phyloP scores from a whole-genome alignment of 2,113 vertebrate species.

The Forbesichthys agassizii region DNA sequence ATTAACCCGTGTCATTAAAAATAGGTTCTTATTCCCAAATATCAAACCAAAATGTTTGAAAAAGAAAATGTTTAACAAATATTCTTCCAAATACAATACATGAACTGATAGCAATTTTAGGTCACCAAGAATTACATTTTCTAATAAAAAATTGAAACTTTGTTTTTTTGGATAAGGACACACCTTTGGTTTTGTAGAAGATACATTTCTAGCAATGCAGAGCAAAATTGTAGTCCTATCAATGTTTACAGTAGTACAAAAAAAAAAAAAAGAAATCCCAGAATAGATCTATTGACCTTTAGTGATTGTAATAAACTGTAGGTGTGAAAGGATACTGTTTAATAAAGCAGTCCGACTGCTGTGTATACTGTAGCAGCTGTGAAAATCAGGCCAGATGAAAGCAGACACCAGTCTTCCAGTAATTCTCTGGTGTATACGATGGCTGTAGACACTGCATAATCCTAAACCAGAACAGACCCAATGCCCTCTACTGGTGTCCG shows the following conservation, averaged over 20 bases:
- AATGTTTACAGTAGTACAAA: too few species aligned
- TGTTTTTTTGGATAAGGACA: too few species aligned
- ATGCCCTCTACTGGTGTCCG: conserved; percentile 55
- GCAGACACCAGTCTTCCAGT: neutral
- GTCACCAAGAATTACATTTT: too few species aligned
- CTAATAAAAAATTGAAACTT: too few species aligned
- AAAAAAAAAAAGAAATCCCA: too few species aligned
- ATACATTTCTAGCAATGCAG: too few species aligned
- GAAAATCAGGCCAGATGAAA: conserved; percentile 1
- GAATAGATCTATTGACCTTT: neutral
- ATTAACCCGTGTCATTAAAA: neutral
- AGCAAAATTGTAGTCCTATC: too few species aligned
- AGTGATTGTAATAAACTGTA: too few species aligned
- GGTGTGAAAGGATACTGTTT: neutral
- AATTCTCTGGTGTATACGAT: neutral
- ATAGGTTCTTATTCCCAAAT: conserved; percentile 11
- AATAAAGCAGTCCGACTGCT: neutral
- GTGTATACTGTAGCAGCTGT: neutral
- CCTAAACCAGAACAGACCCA: neutral
- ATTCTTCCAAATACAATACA: too few species aligned
- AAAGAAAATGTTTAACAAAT: too few species aligned
- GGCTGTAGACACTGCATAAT: neutral
- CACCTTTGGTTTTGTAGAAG: too few species aligned
- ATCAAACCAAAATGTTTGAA: neutral
- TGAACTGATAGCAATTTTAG: too few species aligned